Percentiles rank a stretch among this genome's conserved stretches.
Conservation (phyloP, 2,113 vertebrate genomes). For the Tragelaphus imberbis region DNA sequence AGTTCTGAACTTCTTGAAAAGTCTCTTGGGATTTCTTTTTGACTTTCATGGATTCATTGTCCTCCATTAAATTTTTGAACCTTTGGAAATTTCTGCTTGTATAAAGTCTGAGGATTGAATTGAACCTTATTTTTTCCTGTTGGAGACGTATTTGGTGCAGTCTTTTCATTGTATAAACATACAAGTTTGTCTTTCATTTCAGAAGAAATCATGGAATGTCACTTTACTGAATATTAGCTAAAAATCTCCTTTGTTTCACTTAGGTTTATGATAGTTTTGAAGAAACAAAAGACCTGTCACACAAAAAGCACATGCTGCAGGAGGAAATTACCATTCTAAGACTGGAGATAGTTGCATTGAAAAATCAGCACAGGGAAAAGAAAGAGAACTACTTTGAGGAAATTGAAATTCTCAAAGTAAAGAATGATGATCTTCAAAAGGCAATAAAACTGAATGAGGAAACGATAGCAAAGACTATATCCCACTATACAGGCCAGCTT, state of each 20-base stretch:
- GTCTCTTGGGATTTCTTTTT: neutral
- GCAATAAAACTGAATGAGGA: too few species aligned
- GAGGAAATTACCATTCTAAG: constrained; percentile 84
- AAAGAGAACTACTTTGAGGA: too few species aligned
- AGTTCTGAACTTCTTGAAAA: neutral
- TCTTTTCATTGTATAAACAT: neutral
- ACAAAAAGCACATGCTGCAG: constrained; percentile 82
- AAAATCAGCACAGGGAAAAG: too few species aligned
- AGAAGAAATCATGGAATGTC: neutral
- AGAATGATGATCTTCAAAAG: too few species aligned
- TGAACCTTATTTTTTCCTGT: neutral
- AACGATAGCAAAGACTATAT: too few species aligned
- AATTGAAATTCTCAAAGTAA: too few species aligned
- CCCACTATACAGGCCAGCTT: too few species aligned
- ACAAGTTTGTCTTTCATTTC: neutral
- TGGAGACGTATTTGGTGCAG: neutral
- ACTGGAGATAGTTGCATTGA: too few species aligned
- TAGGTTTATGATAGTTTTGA: constrained; percentile 84
- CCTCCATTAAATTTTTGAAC: neutral
- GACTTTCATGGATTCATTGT: neutral
- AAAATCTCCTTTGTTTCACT: constrained; percentile 44
- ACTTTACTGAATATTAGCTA: neutral
- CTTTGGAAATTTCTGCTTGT: neutral
- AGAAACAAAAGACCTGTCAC: constrained; percentile 84
- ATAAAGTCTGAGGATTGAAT: neutral